Evolutionary conservation across 2,888 invertebrate genomes (phyloP).

Genomic region (Agrotis clavis): DNA sequence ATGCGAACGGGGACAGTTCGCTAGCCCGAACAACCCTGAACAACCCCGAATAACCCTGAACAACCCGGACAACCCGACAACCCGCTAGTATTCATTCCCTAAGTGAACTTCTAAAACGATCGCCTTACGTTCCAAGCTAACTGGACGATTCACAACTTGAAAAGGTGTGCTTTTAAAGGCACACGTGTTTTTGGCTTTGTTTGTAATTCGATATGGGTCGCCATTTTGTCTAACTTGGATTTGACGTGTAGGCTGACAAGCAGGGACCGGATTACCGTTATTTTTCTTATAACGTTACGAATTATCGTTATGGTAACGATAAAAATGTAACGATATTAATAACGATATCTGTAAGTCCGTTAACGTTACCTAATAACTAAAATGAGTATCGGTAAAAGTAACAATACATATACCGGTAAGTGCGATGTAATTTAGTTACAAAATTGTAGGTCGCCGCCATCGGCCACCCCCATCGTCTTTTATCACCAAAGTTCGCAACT

Average conservation of each 20-base stretch:
- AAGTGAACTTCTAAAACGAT: conserved; percentile 81
- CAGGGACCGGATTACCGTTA: no score
- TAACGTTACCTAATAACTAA: no score
- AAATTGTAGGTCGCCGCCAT: no score
- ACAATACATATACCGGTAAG: no score
- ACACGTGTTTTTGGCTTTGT: conserved; percentile 71
- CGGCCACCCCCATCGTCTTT: no score
- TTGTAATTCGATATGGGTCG: conserved; percentile 61
- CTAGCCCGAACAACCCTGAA: conserved; percentile 58
- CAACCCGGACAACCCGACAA: conserved; percentile 60
- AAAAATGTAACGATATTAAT: no score
- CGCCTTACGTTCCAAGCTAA: conserved; percentile 74
- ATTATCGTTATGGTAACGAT: no score
- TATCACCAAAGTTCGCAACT: no score
- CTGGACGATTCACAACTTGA: conserved; percentile 78
- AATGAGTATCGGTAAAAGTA: no score
- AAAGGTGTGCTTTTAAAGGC: conserved; percentile 76
- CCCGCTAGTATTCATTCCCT: conserved; percentile 82
- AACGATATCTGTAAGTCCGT: no score
- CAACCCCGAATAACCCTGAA: conserved; percentile 43
- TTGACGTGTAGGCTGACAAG: conserved; percentile 21
- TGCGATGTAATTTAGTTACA: no score
- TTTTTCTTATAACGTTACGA: no score
- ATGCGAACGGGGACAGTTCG: conserved; percentile 77
- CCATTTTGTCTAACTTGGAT: conserved; percentile 14